Percentiles rank a stretch among this genome's conserved stretches.
Evolutionary conservation across 2,888 invertebrate genomes (phyloP).

Genomic region (Drosophila incognita): DNA sequence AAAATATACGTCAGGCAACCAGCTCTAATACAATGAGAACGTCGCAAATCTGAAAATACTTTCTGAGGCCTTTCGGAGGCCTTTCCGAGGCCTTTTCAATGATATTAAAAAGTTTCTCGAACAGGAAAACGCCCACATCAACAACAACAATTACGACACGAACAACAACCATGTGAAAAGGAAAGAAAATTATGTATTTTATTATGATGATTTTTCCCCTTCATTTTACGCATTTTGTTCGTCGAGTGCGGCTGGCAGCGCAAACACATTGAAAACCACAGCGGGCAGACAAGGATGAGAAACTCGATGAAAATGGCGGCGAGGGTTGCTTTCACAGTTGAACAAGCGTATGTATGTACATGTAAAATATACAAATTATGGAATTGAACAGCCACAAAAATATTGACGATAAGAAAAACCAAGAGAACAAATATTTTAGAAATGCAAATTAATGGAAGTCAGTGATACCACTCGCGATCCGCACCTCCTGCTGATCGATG

Average conservation of each 20-base stretch:
- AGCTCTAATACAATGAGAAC: slow-evolving; percentile 31
- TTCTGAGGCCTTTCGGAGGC: slow-evolving; percentile 57
- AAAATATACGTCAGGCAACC: not conserved
- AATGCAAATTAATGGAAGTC: not conserved
- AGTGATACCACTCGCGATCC: not conserved
- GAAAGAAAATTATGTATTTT: slow-evolving; percentile 54
- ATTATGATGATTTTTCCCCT: slow-evolving; percentile 59
- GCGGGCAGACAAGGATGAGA: slow-evolving; percentile 6
- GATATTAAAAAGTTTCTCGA: slow-evolving; percentile 78
- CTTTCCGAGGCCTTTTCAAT: slow-evolving; percentile 59
- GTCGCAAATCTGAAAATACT: slow-evolving; percentile 70
- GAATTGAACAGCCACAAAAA: not conserved
- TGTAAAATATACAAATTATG: not conserved
- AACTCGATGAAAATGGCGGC: not conserved
- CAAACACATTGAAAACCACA: slow-evolving; percentile 49
- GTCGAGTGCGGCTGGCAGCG: slow-evolving; percentile 41
- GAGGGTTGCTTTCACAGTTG: slow-evolving; percentile 21
- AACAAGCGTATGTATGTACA: not conserved
- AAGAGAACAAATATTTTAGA: not conserved
- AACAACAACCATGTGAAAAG: slow-evolving; percentile 17
- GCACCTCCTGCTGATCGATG: not conserved
- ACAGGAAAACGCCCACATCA: slow-evolving; percentile 45
- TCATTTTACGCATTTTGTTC: slow-evolving; percentile 69
- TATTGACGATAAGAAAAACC: not conserved
- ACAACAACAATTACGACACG: slow-evolving; percentile 29